phyloP scores from a whole-genome alignment of 2,113 vertebrate species.

The Engraulis encrasicolus region DNA sequence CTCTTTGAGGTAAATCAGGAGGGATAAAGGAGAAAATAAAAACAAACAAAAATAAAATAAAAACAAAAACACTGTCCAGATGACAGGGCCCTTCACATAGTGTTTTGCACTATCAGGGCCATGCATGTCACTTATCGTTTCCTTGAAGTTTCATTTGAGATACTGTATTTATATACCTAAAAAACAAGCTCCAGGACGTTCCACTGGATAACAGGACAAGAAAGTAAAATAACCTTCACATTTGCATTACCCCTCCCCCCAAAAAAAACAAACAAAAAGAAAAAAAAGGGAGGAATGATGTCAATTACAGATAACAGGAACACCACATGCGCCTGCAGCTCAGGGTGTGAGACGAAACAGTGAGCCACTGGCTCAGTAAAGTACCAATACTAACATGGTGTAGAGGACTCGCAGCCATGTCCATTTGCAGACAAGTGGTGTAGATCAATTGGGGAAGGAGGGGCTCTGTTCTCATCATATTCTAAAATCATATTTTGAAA shows the following conservation, averaged over 20 bases:
- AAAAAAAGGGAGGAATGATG: background rate
- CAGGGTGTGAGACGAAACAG: background rate
- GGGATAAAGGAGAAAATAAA: background rate
- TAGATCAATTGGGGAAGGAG: background rate
- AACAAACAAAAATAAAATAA: background rate
- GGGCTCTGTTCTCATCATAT: background rate
- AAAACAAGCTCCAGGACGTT: background rate
- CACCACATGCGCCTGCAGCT: background rate
- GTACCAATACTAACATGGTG: background rate
- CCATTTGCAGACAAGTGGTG: background rate
- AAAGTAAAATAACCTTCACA: background rate
- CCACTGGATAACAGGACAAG: background rate
- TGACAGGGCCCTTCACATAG: background rate
- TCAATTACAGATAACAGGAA: background rate
- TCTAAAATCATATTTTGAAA: too few relatives aligned
- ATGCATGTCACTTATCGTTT: background rate
- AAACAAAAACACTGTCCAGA: background rate
- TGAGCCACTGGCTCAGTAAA: background rate
- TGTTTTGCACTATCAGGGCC: constrained; percentile 3
- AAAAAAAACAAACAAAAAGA: background rate
- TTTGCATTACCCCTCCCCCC: too few relatives aligned
- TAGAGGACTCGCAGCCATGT: background rate
- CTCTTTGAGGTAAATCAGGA: background rate
- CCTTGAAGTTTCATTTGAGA: background rate
- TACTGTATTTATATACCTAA: too few relatives aligned